Base-by-base conservation (phyloP, 2,888 invertebrate genomes). In the Onchidella celtica region DNA sequence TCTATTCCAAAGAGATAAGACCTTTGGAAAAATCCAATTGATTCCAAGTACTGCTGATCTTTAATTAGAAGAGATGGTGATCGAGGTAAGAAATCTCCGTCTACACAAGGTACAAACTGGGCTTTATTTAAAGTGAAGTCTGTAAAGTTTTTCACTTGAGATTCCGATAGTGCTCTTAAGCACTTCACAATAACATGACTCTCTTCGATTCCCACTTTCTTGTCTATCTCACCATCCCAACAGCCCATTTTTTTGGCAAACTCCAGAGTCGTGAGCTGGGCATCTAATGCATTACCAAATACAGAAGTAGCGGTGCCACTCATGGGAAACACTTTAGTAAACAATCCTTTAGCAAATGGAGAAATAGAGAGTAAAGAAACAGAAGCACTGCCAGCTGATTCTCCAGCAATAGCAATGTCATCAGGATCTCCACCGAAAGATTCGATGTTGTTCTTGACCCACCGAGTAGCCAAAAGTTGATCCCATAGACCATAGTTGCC, bases 311-410 rank as follows among this genome's bases (percentile, higher is more conserved):
- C 87, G 11, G 78, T 82, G 17, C 88, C 89, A 59, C 88, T 88
- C 72, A 88, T 83, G 82, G 87, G 76, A 57, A 91, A 89, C 34
- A 86, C 89, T 27, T 85, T 84, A 2, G 86, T 81, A 81, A 91
- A 88, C 17, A 89, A 80, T n/a, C 86, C 86, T 21, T 38, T 85
- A 38, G 81, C 85, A 65, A 47, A 34, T 0, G 89, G 88, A 11
- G 88, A 88, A 2, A 91, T 34, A 24, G 87, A 59, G 34, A 89
- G 89, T 21, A 85, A 80, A 2, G 85, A 83, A 2, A 86, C 86
- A 9, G 84, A 82, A 29, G 82, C 84, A 11, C 86, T 85, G 3
- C 89, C 89, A 2, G 89, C 88, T 24, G 89, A 89, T 65, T 91
- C 88, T 3, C 90, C 90, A 63, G 88, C 86, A 32, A 90, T 73